Percentiles rank a stretch among this genome's conserved stretches.
phyloP scores from a whole-genome alignment of 2,888 invertebrate genomes.

The Timandra comae region DNA sequence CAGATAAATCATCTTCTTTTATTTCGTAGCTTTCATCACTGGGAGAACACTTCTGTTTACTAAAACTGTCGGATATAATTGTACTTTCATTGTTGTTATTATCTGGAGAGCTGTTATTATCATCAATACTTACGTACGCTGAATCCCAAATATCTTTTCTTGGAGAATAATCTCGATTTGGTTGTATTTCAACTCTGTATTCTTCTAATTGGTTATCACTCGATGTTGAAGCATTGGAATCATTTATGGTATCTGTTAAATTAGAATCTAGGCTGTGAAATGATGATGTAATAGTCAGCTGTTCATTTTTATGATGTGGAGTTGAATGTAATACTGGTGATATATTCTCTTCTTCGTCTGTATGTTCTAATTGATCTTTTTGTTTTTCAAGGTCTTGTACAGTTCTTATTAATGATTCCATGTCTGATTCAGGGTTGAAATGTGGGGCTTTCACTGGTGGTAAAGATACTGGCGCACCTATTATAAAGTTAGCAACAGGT shows the following conservation, averaged over 20 bases:
- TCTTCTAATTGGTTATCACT: constrained; percentile 32
- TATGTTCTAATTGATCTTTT: constrained; percentile 9
- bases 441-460: constrained; percentile 45
- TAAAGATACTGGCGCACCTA: constrained; percentile 71
- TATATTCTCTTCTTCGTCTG: constrained; percentile 15
- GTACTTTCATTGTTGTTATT: constrained; percentile 54
- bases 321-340: constrained; percentile 30
- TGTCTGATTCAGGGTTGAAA: constrained; percentile 45
- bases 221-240: constrained; percentile 31
- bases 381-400: constrained; percentile 16
- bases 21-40: constrained; percentile 30
- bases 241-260: constrained; percentile 34
- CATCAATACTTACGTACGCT: constrained; percentile 74
- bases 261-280: constrained; percentile 53
- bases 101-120: constrained; percentile 62
- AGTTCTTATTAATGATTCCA: constrained; percentile 43
- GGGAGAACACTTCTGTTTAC: constrained; percentile 40
- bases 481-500: constrained; percentile 62
- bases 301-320: constrained; percentile 25
- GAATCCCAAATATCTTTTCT: constrained; percentile 72
- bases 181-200: constrained; percentile 28
- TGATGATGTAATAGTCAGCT: constrained; percentile 31
- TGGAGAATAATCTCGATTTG: constrained; percentile 39
- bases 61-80: constrained; percentile 31
- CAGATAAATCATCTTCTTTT: constrained; percentile 37